A percentile compares a stretch with the other conserved stretches of the same genome.
Evolutionary conservation across 2,888 invertebrate species (phyloP).

Genomic region (Lypha dubia): DNA sequence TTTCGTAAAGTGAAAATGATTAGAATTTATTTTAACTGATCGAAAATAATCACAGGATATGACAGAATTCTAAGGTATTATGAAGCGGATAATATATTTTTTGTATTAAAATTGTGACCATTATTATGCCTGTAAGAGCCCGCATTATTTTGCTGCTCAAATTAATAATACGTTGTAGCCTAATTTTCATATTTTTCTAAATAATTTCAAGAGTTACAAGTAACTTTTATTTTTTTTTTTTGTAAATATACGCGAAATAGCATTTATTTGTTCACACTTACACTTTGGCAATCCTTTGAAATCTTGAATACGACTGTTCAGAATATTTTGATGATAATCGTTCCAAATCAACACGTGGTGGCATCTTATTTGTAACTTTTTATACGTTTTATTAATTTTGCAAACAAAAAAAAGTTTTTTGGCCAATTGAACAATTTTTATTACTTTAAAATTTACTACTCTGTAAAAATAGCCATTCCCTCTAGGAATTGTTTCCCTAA

Average conservation of each 20-base stretch:
- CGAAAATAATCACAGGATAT: no score
- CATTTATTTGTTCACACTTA: conserved; percentile 75
- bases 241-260: neutral
- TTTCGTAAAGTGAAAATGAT: no score
- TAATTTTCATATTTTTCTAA: neutral
- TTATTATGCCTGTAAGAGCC: no score
- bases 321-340: conserved; percentile 78
- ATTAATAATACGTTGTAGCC: no score
- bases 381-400: neutral
- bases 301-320: conserved; percentile 79
- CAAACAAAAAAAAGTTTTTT: neutral
- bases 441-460: neutral
- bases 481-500: neutral
- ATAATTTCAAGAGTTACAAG: neutral
- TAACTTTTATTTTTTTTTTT: no score
- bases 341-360: conserved; percentile 76
- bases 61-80: no score
- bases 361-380: conserved; percentile 74
- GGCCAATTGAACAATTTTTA: neutral
- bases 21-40: no score
- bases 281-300: conserved; percentile 82
- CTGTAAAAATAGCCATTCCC: conserved; percentile 43
- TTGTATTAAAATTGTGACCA: no score
- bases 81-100: no score
- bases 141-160: no score